A percentile compares a stretch with the other conserved stretches of the same genome.
Conservation (phyloP, 2,113 vertebrate genomes). For the Fregetta grallaria region DNA sequence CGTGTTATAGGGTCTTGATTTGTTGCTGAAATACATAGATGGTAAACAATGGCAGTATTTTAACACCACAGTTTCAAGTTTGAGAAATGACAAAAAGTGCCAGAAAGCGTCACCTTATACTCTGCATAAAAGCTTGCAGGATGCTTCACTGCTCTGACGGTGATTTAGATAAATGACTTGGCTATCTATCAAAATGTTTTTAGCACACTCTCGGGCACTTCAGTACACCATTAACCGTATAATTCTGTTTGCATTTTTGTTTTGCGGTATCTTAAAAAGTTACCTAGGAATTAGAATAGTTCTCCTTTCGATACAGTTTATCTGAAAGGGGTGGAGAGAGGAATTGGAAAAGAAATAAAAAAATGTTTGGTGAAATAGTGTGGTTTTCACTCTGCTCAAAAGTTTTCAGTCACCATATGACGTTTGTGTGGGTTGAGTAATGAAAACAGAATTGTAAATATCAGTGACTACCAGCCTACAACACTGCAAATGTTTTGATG, state of each 20-base stretch:
- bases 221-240: conserved; percentile 68
- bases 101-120: conserved; percentile 46
- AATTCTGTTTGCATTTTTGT: conserved; percentile 67
- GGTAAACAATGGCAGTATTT: conserved; percentile 73
- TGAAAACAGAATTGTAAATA: conserved; percentile 64
- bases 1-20: conserved; percentile 59
- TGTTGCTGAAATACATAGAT: conserved; percentile 59
- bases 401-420: conserved; percentile 57
- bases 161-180: conserved; percentile 86
- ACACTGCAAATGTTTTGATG: conserved; percentile 32
- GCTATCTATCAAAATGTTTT: conserved; percentile 83
- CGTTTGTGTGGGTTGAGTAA: conserved; percentile 62
- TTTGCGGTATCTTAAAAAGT: conserved; percentile 62
- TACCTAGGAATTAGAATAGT: conserved; percentile 56
- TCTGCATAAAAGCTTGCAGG: conserved; percentile 67
- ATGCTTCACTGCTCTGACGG: conserved; percentile 77
- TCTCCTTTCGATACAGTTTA: background rate
- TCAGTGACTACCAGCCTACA: conserved; percentile 36
- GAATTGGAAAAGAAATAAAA: background rate
- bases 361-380: background rate
- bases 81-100: conserved; percentile 73
- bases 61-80: conserved; percentile 51
- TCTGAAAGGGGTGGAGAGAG: background rate
- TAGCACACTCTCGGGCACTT: conserved; percentile 73
- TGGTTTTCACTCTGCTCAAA: conserved; percentile 26